phyloP scores from a whole-genome alignment of 2,888 invertebrate species.

The Drosophila nr. perissopoda region DNA sequence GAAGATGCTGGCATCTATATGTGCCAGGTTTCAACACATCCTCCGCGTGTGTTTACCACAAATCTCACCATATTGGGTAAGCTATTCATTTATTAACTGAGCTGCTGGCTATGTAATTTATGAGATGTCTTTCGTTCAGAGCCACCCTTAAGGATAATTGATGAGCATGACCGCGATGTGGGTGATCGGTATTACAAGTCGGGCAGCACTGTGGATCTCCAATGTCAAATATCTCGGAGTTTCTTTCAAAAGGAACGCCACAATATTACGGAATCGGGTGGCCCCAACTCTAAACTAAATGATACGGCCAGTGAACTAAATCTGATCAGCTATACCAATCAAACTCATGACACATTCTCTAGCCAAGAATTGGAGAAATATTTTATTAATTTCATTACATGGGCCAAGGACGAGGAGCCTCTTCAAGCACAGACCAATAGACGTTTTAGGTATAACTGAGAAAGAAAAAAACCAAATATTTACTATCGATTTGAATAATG shows the following conservation, averaged over 20 bases:
- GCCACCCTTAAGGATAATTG: slow-evolving; percentile 89
- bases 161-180: slow-evolving; percentile 89
- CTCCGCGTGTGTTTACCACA: slow-evolving; percentile 90
- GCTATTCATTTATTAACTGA: not conserved
- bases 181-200: slow-evolving; percentile 91
- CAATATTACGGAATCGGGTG: slow-evolving; percentile 60
- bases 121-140: slow-evolving; percentile 85
- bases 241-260: slow-evolving; percentile 83
- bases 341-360: slow-evolving; percentile 52
- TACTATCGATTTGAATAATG: not conserved
- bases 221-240: slow-evolving; percentile 86
- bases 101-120: too few species aligned
- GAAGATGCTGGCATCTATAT: slow-evolving; percentile 91
- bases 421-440: slow-evolving; percentile 67
- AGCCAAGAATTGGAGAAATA: slow-evolving; percentile 72
- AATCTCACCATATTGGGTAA: slow-evolving; percentile 91
- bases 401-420: slow-evolving; percentile 78
- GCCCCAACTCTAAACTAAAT: slow-evolving; percentile 32
- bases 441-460: slow-evolving; percentile 65
- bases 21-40: slow-evolving; percentile 93
- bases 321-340: slow-evolving; percentile 59
- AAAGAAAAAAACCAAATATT: not conserved
- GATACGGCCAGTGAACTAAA: slow-evolving; percentile 50
- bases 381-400: slow-evolving; percentile 75
- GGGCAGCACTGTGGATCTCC: slow-evolving; percentile 90